Evolutionary conservation across 2,113 vertebrate species (phyloP).

Genomic region (Vombatus ursinus): DNA sequence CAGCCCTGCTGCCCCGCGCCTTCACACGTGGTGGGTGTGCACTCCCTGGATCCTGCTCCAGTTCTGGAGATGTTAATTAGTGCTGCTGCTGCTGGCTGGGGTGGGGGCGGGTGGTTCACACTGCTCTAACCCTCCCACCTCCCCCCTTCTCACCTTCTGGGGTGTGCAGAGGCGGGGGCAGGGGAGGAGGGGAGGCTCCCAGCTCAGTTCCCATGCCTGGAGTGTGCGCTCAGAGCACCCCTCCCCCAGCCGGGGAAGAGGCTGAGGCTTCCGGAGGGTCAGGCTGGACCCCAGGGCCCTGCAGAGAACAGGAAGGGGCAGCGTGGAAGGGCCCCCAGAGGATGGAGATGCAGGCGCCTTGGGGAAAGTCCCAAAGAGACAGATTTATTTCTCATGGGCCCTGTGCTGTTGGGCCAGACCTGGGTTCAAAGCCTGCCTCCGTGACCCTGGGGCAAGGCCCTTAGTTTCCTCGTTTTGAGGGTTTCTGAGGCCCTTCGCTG

Average conservation of each 20-base stretch:
- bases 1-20: background rate
- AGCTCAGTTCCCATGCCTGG: background rate
- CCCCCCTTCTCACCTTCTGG: background rate
- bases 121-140: background rate
- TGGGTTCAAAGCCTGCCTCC: too few species aligned
- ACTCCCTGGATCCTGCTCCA: background rate
- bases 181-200: background rate
- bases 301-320: background rate
- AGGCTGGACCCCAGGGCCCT: background rate
- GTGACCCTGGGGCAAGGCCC: too few species aligned
- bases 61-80: background rate
- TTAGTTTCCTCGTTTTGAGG: too few species aligned
- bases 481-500: too few species aligned
- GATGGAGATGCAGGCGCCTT: background rate
- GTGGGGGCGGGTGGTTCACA: background rate
- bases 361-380: too few species aligned
- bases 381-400: too few species aligned
- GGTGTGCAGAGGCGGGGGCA: background rate
- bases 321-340: background rate
- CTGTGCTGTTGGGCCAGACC: too few species aligned
- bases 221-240: accelerated
- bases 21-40: background rate
- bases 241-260: background rate
- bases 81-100: background rate
- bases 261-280: background rate